Evolutionary conservation across 2,113 vertebrate species (phyloP).

Genomic region (Synchiropus splendidus): DNA sequence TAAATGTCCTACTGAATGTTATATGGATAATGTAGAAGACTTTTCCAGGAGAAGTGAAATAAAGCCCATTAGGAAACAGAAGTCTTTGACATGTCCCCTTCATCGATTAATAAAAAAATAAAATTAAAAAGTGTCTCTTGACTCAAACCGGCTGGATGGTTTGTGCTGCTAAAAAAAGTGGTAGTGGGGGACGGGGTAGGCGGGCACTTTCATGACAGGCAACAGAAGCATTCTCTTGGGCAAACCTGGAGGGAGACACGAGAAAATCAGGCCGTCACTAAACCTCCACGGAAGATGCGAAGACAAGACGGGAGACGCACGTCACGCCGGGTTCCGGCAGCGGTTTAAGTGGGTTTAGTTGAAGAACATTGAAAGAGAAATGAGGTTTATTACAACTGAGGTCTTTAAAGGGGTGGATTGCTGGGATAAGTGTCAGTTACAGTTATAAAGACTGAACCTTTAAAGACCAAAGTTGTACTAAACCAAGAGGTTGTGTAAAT

Average conservation of each 20-base stretch:
- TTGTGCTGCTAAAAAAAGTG: conserved; percentile 94
- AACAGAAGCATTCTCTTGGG: conserved; percentile 99
- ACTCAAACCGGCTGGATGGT: conserved; percentile 57
- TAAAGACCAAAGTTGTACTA: too few relatives aligned
- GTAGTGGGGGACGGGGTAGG: conserved; percentile 96
- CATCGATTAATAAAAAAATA: conserved; percentile 50
- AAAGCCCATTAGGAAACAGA: too few relatives aligned
- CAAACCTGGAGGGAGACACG: conserved; percentile 97
- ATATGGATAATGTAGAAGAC: too few relatives aligned
- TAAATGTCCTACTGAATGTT: too few relatives aligned
- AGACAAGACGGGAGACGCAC: too few relatives aligned
- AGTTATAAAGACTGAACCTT: too few relatives aligned
- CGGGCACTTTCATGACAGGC: conserved; percentile 98
- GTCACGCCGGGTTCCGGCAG: conserved; percentile 12
- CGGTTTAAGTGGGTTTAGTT: conserved; percentile 18
- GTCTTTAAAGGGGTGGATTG: neutral
- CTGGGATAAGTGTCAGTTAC: too few relatives aligned
- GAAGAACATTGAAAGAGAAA: conserved; percentile 6
- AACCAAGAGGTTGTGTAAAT: neutral
- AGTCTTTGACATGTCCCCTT: too few relatives aligned
- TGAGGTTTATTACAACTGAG: conserved; percentile 2
- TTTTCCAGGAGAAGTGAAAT: too few relatives aligned
- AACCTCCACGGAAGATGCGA: too few relatives aligned
- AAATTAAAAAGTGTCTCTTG: conserved; percentile 57
- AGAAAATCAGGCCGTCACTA: conserved; percentile 75